Base-by-base conservation (phyloP, 2,888 invertebrate species). In the Hyles lineata region DNA sequence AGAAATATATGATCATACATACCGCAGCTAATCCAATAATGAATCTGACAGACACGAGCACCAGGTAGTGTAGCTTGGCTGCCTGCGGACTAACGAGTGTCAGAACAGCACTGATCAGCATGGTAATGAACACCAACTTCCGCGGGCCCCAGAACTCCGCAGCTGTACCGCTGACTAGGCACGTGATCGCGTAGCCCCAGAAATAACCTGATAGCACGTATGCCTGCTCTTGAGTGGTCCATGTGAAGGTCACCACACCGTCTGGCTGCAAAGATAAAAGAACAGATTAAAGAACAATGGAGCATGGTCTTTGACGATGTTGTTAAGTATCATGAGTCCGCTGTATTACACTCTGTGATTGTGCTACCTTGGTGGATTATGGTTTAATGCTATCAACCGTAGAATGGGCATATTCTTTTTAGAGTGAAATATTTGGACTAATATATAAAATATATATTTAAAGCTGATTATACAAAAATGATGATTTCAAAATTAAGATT, bases 81-180 rank as follows among this genome's bases (percentile, higher is more conserved):
- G 96, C 95, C 67, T 95, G 84, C 0, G 97, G 97, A n/a, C 95
- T 95, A 3, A 96, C 78, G 0, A 96, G 91, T 0, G 96, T 97
- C 21, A 96, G 87, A 3, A 96, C 74, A 0, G 95, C 95, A 70
- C 94, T 91, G 43, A 95, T 81, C 17, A 96, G 77, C 89, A 95
- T 95, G 0, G 95, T 95, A 71, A 95, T 89, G 52, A 96, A 96
- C 2, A 96, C 95, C 63, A 96, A 94, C 76, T 92, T 92, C 35
- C 95, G 90, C 0, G 96, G 95, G 0, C 96, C 96, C 86, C 96
- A 96, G 82, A 95, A 89, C 89, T 97, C 97, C 0, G 96, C 96
- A 15, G 96, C 86, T 0, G 96, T 95, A 0, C 97, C 97, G 0
- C 95, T 93, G 0, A 96, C 95, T 72, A 97, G 87, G 52, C 96